Base-by-base conservation (phyloP, 2,888 invertebrate species). In the Melangyna quadrimaculata region DNA sequence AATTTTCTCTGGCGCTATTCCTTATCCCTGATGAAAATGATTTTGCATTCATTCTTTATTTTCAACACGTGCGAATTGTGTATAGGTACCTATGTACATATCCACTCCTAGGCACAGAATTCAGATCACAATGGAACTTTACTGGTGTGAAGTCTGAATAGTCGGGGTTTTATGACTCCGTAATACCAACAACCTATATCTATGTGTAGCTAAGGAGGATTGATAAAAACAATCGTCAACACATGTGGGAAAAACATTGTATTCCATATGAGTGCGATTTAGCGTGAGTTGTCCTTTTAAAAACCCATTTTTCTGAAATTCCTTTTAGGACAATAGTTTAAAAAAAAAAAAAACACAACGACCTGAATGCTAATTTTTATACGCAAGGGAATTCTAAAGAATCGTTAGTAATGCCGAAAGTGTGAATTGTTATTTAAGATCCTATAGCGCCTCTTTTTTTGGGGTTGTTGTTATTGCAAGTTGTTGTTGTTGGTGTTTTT, bases 201-300 rank as follows among this genome's bases (percentile, higher is more conserved):
- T n/a, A n/a, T 40, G 5, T n/a, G 40, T 9, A 45, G 12, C 70
- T 24, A 45, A 67, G 55, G 40, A 65, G 48, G 40, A 61, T 37
- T 73, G n/a, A 9, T 63, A 10, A 79, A 45, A 43, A 61, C 84
- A 84, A 84, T 84, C 72, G 70, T 78, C 35, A 86, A 86, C 86
- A 86, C 69, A 78, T 86, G 86, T 86, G 71, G 80, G 86, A 72
- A 81, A 86, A 83, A 43, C 57, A 55, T 27, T 35, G 35, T 35
- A 14, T 63, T 57, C 86, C 86, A 81, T 86, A 70, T 80, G 86
- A 77, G 69, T 17, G 22, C 9, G 7, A 22, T 78, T 43, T 71
- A 72, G 71, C 53, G 59, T 69, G 72, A 69, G 73, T 73, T 48
- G 67, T 78, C 73, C 67, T 73, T 81, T 86, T 53, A 73, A 78